Percentiles rank a stretch among this genome's conserved stretches.
These are phyloP conservation scores for Tupaia chinensis DNA, from an alignment of 2,113 vertebrate genomes.

Conservation along the genomic window DNA sequence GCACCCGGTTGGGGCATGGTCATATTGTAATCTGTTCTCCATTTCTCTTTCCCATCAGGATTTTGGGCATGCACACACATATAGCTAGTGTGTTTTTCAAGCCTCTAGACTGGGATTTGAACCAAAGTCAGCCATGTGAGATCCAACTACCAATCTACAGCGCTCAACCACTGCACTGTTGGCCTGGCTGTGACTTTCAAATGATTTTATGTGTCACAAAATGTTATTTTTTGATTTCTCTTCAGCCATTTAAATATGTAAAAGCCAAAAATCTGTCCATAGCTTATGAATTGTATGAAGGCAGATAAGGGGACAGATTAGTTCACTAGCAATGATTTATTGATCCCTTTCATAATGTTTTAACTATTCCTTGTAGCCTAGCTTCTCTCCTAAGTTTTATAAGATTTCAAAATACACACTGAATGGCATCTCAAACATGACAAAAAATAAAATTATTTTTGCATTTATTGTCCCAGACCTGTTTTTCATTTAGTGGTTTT, in stretches of 20 bases:
- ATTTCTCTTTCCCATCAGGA: too few relatives aligned
- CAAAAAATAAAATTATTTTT: not conserved
- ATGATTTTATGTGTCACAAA: constrained; percentile 16
- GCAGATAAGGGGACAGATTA: not conserved
- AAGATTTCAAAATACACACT: not conserved
- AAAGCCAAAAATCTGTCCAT: not conserved
- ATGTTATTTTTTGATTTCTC: not conserved
- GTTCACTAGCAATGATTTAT: not conserved
- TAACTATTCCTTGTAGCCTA: not conserved
- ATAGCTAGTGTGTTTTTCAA: too few relatives aligned
- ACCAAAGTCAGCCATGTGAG: too few relatives aligned
- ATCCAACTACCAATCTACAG: too few relatives aligned
- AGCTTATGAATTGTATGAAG: not conserved
- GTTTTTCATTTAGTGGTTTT: not conserved
- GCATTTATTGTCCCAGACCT: not conserved
- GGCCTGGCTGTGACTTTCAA: not conserved
- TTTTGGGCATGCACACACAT: too few relatives aligned
- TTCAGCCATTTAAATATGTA: constrained; percentile 32
- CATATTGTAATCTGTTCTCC: too few relatives aligned
- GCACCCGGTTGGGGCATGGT: too few relatives aligned
- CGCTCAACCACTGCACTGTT: too few relatives aligned
- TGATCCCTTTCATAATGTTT: not conserved
- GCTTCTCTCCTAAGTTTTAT: not conserved
- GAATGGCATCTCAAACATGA: not conserved
- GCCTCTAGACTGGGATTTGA: too few relatives aligned